These are phyloP conservation scores for Melolontha melolontha DNA, from an alignment of 2,888 invertebrate genomes.

Conservation along the genomic window DNA sequence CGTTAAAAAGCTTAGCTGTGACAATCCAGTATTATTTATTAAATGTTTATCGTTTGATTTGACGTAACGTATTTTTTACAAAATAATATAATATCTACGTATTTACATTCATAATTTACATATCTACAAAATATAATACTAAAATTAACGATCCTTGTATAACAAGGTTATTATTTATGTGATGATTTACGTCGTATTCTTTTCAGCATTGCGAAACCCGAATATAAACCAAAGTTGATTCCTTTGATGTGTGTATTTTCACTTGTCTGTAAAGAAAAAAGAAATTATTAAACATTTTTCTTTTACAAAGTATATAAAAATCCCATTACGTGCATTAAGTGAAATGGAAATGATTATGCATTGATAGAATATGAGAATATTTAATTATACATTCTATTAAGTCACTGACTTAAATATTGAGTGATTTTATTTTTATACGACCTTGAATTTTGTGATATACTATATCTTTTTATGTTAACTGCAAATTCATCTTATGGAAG, in stretches of 20 bases:
- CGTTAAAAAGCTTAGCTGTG: conserved; percentile 16
- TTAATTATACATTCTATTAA: no score
- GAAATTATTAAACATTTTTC: no score
- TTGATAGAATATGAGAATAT: no score
- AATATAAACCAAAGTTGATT: conserved; percentile 78
- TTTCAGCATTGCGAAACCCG: conserved; percentile 73
- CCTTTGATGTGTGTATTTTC: conserved; percentile 73
- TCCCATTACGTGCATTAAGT: background rate
- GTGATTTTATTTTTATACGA: no score
- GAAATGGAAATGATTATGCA: background rate
- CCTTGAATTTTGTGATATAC: no score
- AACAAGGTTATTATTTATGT: conserved; percentile 39
- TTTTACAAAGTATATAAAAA: conserved; percentile 10
- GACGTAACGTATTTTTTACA: no score
- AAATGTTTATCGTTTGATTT: conserved; percentile 1
- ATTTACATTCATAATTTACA: conserved; percentile 25
- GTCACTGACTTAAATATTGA: no score
- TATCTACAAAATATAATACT: conserved; percentile 18
- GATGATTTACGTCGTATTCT: conserved; percentile 45
- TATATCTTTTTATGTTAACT: no score
- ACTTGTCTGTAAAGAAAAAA: conserved; percentile 69
- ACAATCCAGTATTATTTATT: background rate
- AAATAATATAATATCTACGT: background rate
- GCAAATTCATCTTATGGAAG: no score
- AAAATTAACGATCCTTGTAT: conserved; percentile 39